Evolutionary conservation across 2,113 vertebrate species (phyloP).

Genomic region (Poeciliopsis turrubarensis): DNA sequence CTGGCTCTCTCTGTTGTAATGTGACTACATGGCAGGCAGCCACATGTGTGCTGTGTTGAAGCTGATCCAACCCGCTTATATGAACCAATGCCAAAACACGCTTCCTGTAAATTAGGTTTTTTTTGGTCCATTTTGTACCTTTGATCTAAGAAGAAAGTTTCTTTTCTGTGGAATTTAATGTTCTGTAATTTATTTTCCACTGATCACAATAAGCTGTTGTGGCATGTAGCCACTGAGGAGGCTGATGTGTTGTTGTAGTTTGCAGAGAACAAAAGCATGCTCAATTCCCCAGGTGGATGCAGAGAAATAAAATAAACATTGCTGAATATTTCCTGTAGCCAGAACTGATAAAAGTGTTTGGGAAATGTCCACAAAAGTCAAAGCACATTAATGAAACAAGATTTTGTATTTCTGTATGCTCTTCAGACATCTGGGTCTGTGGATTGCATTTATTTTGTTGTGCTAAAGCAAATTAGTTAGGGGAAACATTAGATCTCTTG

Average conservation of each 20-base stretch:
- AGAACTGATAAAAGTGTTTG: neutral
- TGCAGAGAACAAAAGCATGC: neutral
- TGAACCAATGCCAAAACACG: neutral
- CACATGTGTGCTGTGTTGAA: neutral
- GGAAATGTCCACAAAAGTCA: neutral
- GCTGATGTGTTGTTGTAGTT: neutral
- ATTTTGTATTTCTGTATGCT: neutral
- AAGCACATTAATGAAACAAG: neutral
- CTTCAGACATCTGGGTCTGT: neutral
- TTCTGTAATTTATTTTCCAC: neutral
- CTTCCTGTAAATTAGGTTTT: neutral
- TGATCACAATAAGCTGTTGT: neutral
- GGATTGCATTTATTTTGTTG: conserved; percentile 19
- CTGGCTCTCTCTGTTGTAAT: neutral
- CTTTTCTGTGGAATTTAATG: neutral
- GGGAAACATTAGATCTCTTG: conserved; percentile 24
- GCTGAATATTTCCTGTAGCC: neutral
- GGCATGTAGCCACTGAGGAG: neutral
- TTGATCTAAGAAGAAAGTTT: conserved; percentile 1
- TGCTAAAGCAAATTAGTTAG: conserved; percentile 14
- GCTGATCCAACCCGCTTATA: neutral
- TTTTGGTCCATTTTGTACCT: neutral
- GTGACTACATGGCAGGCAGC: neutral
- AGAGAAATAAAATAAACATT: neutral
- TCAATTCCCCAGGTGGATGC: neutral